Evolutionary conservation across 2,113 vertebrate genomes (phyloP).

Genomic region (Trogon melanurus): DNA sequence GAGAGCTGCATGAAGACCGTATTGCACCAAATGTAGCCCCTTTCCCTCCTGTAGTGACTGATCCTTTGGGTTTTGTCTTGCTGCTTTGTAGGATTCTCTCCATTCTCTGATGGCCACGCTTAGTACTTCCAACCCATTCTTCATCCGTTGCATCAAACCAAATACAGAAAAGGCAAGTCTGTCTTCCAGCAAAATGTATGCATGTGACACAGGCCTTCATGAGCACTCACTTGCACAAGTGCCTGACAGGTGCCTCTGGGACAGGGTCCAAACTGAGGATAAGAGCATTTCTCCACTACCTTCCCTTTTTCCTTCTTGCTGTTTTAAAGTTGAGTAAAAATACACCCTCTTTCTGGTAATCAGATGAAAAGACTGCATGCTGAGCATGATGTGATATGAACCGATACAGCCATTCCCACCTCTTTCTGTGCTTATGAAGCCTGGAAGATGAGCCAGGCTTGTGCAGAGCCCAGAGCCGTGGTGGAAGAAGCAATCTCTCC

Average conservation of each 20-base stretch:
- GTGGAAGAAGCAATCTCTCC: not conserved
- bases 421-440: not conserved
- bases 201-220: not conserved
- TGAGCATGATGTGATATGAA: not conserved
- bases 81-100: constrained; percentile 85
- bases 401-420: not conserved
- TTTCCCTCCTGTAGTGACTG: not conserved
- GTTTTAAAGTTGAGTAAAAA: not conserved
- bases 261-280: not conserved
- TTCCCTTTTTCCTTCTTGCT: not conserved
- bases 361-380: not conserved
- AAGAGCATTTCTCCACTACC: not conserved
- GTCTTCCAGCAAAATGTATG: not conserved
- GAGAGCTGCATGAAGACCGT: not conserved
- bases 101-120: constrained; percentile 92
- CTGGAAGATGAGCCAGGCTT: not conserved
- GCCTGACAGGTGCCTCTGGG: not conserved
- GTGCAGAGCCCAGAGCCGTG: not conserved
- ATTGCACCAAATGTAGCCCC: not conserved
- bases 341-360: not conserved
- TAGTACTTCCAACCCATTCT: constrained; percentile 90
- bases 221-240: not conserved
- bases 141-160: constrained; percentile 94
- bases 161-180: constrained; percentile 88
- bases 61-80: not conserved